Base-by-base conservation (phyloP, 2,888 invertebrate genomes). In the Cosmia pyralina region DNA sequence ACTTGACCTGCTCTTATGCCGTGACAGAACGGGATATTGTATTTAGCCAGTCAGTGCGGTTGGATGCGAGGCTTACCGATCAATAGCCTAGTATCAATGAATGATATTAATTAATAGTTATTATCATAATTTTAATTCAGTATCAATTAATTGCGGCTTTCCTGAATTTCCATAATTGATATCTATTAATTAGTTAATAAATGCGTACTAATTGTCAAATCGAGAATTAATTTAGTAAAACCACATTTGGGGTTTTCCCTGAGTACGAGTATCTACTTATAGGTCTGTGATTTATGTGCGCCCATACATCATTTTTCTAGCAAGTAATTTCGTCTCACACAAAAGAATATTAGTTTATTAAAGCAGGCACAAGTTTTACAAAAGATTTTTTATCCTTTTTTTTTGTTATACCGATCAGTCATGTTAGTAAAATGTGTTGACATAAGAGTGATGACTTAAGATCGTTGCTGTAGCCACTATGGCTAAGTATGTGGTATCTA, bases 341-440 rank as follows among this genome's bases (percentile, higher is more conserved):
- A 38, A 38, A 38, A 38, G 4, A 38, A 38, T 38, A 38, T 38
- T 38, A 38, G 6, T 38, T 38, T 38, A 4, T 38, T 38, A 38
- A 38, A 38, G 2, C 38, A 38, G 38, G 38, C 38, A 38, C 4
- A 38, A 4, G 38, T 38, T 2, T 38, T 38, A 38, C 38, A 4
- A 38, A 38, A 2, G 5, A 34, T 19, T 64, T 79, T 53, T n/a
- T n/a, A n/a, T n/a, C n/a, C n/a, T n/a, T n/a, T n/a, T 28, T 28
- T 64, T 72, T 44, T 38, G 38, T 19, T 19, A n/a, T 10, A 60
- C 53, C 76, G 41, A 81, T 78, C 69, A 53, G 44, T 78, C 77
- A 60, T 38, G 34, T 76, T 22, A 46, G 48, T 55, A 59, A 41
- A 60, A 65, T 77, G 59, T 77, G 59, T 52, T 44, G 22, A 41